Evolutionary conservation across 1,140 invertebrate species (phyloP).

Genomic region (Drosophila busckii): DNA sequence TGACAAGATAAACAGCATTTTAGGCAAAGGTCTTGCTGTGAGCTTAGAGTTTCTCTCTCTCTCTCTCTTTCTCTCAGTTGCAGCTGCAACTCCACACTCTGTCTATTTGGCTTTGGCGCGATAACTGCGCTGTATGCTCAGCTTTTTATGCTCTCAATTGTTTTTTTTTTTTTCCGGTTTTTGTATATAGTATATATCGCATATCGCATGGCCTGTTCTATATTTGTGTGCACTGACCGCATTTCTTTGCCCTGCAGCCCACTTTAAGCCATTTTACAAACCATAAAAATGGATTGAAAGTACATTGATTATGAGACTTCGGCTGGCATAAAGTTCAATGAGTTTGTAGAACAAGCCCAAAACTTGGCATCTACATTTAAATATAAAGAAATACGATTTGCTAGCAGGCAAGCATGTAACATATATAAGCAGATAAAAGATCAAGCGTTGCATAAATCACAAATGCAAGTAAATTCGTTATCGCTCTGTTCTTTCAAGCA

Average conservation of each 20-base stretch:
- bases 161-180: background rate
- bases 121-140: too few species aligned
- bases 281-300: conserved; percentile 54
- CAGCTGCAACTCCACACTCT: background rate
- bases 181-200: conserved; percentile 6
- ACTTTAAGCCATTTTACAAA: conserved; percentile 7
- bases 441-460: too few species aligned
- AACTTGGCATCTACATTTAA: conserved; percentile 22
- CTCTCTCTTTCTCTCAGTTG: background rate
- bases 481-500: too few species aligned
- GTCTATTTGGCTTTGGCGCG: conserved; percentile 36
- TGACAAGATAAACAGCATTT: conserved; percentile 71
- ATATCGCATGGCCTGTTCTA: conserved; percentile 23
- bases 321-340: conserved; percentile 58
- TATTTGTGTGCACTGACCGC: conserved; percentile 70
- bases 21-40: conserved; percentile 58
- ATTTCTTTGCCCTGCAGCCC: conserved; percentile 23
- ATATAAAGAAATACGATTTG: conserved; percentile 21
- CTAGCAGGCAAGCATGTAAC: too few species aligned
- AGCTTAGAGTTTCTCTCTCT: background rate
- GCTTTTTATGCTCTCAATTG: conserved; percentile 14
- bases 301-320: conserved; percentile 67
- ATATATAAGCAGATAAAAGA: too few species aligned
- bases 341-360: conserved; percentile 49
- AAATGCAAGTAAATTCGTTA: too few species aligned